Percentiles rank a stretch among this genome's conserved stretches.
phyloP scores from a whole-genome alignment of 2,888 invertebrate species.

The Himalopsyche kuldschensis region DNA sequence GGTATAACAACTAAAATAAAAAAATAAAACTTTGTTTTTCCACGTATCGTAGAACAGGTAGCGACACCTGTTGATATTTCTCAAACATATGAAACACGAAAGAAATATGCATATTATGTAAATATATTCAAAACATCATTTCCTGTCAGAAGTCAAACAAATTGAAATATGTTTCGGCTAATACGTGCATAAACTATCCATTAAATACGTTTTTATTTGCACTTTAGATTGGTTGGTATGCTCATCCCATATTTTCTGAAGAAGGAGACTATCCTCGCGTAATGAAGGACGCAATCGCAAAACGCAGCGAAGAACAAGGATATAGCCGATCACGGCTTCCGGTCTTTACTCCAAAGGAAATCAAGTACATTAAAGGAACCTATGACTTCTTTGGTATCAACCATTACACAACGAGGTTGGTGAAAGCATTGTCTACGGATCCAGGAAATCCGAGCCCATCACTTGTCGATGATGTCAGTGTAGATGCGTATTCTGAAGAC shows the following conservation, averaged over 20 bases:
- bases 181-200: no score
- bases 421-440: not conserved
- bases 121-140: no score
- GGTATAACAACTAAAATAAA: no score
- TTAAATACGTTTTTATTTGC: conserved; percentile 2
- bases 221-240: conserved; percentile 60
- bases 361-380: conserved; percentile 57
- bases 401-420: conserved; percentile 61
- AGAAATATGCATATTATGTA: no score
- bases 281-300: conserved; percentile 59
- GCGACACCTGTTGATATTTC: no score
- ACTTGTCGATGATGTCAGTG: not conserved
- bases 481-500: not conserved
- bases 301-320: conserved; percentile 61
- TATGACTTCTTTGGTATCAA: conserved; percentile 74
- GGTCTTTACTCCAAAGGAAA: conserved; percentile 61
- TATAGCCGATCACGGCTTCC: conserved; percentile 61
- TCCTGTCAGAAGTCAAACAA: no score
- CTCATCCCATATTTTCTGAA: conserved; percentile 63
- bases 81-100: no score
- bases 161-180: no score
- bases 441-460: not conserved
- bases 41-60: no score
- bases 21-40: no score
- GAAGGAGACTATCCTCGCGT: conserved; percentile 64